Percentiles rank a stretch among this genome's conserved stretches.
phyloP scores from a whole-genome alignment of 1,140 invertebrate species.

The Gonioctena quinquepunctata region DNA sequence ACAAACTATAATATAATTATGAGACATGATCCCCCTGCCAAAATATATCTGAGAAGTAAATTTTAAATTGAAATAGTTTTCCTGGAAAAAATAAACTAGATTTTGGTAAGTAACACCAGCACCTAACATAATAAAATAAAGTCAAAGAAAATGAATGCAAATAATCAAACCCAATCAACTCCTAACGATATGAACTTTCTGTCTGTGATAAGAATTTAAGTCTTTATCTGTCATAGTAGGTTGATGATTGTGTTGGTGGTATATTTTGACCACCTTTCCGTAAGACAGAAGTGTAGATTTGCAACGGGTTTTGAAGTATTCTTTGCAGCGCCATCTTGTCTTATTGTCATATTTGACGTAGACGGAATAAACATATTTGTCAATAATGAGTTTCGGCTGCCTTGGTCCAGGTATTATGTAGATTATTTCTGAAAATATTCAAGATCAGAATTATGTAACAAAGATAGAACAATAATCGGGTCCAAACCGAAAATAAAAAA shows the following conservation, averaged over 20 bases:
- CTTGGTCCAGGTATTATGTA: conserved; percentile 32
- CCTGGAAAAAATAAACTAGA: no score
- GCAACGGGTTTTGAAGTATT: conserved; percentile 30
- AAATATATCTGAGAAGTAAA: no score
- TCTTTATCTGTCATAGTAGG: conserved; percentile 9
- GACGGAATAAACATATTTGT: conserved; percentile 29
- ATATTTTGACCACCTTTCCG: conserved; percentile 24
- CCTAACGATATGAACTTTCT: not conserved
- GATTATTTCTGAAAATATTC: conserved; percentile 34
- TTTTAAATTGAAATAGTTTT: no score
- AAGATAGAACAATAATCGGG: no score
- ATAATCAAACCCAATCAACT: not conserved
- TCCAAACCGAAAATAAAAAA: no score
- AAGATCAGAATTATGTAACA: not conserved
- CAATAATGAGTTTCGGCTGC: conserved; percentile 36
- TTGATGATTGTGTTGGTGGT: conserved; percentile 28
- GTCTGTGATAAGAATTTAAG: not conserved
- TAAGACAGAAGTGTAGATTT: conserved; percentile 24
- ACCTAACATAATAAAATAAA: no score
- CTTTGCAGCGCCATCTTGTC: conserved; percentile 27
- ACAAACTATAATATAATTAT: no score
- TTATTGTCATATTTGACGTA: conserved; percentile 27
- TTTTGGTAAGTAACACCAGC: no score
- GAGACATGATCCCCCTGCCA: no score
- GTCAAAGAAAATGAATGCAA: not conserved